phyloP scores from a whole-genome alignment of 2,888 invertebrate species.

The Tuberolachnus salignus region DNA sequence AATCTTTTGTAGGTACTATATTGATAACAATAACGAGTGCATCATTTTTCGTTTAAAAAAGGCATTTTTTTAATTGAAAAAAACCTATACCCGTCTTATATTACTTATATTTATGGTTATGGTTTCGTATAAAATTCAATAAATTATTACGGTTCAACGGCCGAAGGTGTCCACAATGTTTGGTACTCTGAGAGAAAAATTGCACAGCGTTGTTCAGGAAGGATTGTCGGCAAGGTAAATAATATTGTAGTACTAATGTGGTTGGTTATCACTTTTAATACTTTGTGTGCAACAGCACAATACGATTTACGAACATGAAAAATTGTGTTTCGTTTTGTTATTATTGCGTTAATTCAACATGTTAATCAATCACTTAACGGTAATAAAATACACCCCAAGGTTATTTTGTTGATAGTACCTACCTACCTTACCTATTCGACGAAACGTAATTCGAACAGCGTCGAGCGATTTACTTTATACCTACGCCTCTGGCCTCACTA shows the following conservation, averaged over 20 bases:
- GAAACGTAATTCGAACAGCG: not conserved
- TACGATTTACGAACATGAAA: not conserved
- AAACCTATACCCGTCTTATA: not conserved
- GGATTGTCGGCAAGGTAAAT: slow-evolving; percentile 63
- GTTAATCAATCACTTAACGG: not conserved
- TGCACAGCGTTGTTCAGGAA: slow-evolving; percentile 64
- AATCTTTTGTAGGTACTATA: no score
- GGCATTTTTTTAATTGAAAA: not conserved
- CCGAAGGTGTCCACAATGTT: slow-evolving; percentile 62
- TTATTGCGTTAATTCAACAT: not conserved
- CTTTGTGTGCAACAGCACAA: not conserved
- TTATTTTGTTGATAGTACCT: not conserved
- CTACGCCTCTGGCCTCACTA: not conserved
- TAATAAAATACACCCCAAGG: not conserved
- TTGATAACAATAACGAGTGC: slow-evolving; percentile 5
- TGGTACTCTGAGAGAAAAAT: slow-evolving; percentile 64
- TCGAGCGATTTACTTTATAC: not conserved
- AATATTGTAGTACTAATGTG: not conserved
- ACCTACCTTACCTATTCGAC: not conserved
- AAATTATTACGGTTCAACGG: not conserved
- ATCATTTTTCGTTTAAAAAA: not conserved
- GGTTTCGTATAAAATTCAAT: not conserved
- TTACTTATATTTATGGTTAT: not conserved
- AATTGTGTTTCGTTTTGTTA: not conserved
- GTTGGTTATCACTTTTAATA: not conserved